Evolutionary conservation across 2,797 vertebrate genomes (phyloP).

Genomic region (Delichon dasypus): DNA sequence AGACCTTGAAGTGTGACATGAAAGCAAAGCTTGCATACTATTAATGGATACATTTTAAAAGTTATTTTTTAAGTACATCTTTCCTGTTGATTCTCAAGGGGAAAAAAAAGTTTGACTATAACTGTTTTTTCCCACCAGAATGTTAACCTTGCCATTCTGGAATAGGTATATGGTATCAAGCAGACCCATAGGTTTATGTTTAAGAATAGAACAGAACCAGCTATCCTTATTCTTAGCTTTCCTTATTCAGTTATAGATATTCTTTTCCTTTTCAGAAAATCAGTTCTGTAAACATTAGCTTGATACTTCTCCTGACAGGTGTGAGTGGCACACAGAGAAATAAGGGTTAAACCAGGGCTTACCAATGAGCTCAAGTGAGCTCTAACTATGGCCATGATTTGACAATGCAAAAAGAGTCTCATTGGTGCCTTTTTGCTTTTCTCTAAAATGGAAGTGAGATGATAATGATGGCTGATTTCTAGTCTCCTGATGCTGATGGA

Average conservation of each 20-base stretch:
- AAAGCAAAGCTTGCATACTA: neutral
- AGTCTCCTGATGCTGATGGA: slow-evolving; percentile 42
- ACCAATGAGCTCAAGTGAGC: neutral
- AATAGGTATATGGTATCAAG: neutral
- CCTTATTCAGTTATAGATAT: neutral
- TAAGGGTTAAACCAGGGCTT: neutral
- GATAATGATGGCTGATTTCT: slow-evolving; percentile 50
- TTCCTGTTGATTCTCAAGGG: neutral
- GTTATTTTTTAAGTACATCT: neutral
- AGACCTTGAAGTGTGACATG: neutral
- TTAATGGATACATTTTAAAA: neutral
- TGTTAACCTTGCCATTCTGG: neutral
- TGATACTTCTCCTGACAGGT: neutral
- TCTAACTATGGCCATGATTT: neutral
- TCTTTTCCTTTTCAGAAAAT: neutral
- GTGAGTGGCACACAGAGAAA: neutral
- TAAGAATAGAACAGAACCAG: neutral
- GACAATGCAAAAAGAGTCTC: neutral
- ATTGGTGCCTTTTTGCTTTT: neutral
- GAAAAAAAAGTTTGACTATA: neutral
- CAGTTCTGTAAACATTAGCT: neutral
- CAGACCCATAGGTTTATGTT: neutral
- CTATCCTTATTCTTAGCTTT: neutral
- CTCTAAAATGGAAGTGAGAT: slow-evolving; percentile 11
- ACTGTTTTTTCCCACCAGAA: neutral